phyloP scores from a whole-genome alignment of 2,113 vertebrate genomes.

The Hepsetus odoe region DNA sequence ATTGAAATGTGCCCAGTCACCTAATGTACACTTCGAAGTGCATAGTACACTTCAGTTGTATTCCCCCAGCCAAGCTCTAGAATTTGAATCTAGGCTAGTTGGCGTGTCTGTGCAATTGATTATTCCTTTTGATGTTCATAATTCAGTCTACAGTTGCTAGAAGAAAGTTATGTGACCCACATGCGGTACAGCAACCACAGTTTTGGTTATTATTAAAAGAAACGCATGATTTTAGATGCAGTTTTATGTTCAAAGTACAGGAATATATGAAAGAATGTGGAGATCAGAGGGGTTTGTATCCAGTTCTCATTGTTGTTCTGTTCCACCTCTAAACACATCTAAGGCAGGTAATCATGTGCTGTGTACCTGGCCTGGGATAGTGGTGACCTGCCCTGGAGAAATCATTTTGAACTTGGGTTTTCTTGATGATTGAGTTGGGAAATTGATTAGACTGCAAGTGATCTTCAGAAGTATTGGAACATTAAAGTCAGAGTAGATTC shows the following conservation, averaged over 20 bases:
- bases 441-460: neutral
- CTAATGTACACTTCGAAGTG: slow-evolving; percentile 19
- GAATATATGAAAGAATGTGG: neutral
- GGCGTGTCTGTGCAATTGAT: slow-evolving; percentile 55
- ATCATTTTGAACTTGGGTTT: neutral
- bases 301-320: neutral
- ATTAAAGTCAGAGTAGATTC: neutral
- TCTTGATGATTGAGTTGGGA: neutral
- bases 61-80: neutral
- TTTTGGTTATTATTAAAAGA: slow-evolving; percentile 13
- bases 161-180: slow-evolving; percentile 31
- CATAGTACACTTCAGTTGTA: slow-evolving; percentile 9
- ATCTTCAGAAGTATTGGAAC: neutral
- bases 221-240: slow-evolving; percentile 1
- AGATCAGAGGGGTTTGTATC: neutral
- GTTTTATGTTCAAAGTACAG: neutral
- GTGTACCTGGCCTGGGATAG: neutral
- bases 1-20: slow-evolving; percentile 29
- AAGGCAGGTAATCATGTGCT: neutral
- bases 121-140: slow-evolving; percentile 57
- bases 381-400: neutral
- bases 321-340: neutral
- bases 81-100: slow-evolving; percentile 49
- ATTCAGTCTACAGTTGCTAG: slow-evolving; percentile 27
- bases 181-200: slow-evolving; percentile 16